A percentile compares a stretch with the other conserved stretches of the same genome.
These are phyloP conservation scores for Strix aluco DNA, from an alignment of 2,113 vertebrate genomes.

Conservation along the genomic window DNA sequence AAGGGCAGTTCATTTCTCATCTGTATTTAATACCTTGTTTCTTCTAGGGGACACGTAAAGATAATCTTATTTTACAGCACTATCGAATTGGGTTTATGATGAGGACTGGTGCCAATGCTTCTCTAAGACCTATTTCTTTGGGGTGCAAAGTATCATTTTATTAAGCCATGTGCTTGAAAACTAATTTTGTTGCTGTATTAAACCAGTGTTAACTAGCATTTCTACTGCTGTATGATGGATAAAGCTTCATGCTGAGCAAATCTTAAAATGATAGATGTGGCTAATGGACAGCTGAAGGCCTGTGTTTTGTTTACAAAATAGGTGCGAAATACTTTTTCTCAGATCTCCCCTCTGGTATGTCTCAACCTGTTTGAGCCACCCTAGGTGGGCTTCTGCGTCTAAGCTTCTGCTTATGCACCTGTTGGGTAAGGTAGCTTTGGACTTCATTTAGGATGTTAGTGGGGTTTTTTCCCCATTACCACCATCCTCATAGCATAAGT, in stretches of 20 bases:
- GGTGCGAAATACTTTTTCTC: neutral
- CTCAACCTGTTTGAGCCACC: neutral
- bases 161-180: neutral
- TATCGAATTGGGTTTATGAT: neutral
- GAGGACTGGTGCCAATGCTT: neutral
- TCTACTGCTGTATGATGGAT: neutral
- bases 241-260: neutral
- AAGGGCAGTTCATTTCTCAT: constrained; percentile 31
- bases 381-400: neutral
- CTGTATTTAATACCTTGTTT: constrained; percentile 33
- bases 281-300: neutral
- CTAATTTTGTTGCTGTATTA: neutral
- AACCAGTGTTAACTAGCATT: neutral
- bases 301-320: neutral
- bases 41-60: neutral
- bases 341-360: neutral
- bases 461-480: neutral
- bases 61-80: constrained; percentile 20
- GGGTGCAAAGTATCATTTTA: neutral
- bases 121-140: neutral
- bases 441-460: neutral
- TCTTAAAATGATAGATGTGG: neutral
- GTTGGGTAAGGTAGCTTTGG: neutral
- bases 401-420: neutral
- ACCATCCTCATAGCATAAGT: neutral